These are phyloP conservation scores for Leptodactylus fuscus DNA, from an alignment of 2,113 vertebrate genomes.

Conservation along the genomic window DNA sequence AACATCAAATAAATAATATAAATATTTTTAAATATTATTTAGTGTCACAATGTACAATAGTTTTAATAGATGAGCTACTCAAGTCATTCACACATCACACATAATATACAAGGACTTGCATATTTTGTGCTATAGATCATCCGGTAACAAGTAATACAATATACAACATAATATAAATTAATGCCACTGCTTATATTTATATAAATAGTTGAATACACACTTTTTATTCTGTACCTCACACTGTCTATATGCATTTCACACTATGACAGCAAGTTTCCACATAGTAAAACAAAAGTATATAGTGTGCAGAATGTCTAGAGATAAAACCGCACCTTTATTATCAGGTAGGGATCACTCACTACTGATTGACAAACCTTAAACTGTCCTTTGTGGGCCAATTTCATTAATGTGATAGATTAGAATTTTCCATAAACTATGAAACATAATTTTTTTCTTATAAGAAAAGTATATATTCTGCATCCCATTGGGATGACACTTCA, in stretches of 20 bases:
- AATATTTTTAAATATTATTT: conserved; percentile 14
- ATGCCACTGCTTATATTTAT: not conserved
- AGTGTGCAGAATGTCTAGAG: too few relatives aligned
- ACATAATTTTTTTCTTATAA: not conserved
- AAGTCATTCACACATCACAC: too few relatives aligned
- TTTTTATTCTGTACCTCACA: not conserved
- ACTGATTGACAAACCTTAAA: not conserved
- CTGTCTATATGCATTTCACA: not conserved
- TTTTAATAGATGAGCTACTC: too few relatives aligned
- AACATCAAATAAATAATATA: conserved; percentile 17
- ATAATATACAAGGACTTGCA: too few relatives aligned
- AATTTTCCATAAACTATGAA: too few relatives aligned
- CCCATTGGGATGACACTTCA: conserved; percentile 45
- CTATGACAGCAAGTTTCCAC: not conserved
- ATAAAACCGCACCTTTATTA: too few relatives aligned
- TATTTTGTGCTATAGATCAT: not conserved
- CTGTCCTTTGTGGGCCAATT: not conserved
- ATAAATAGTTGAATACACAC: not conserved
- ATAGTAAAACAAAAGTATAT: not conserved
- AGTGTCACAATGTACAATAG: too few relatives aligned
- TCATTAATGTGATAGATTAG: not conserved
- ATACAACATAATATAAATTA: not conserved
- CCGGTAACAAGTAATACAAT: not conserved
- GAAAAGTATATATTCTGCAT: not conserved
- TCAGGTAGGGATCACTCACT: too few relatives aligned